Conservation (phyloP, 2,113 vertebrate genomes). For the Tachysurus fulvidraco region DNA sequence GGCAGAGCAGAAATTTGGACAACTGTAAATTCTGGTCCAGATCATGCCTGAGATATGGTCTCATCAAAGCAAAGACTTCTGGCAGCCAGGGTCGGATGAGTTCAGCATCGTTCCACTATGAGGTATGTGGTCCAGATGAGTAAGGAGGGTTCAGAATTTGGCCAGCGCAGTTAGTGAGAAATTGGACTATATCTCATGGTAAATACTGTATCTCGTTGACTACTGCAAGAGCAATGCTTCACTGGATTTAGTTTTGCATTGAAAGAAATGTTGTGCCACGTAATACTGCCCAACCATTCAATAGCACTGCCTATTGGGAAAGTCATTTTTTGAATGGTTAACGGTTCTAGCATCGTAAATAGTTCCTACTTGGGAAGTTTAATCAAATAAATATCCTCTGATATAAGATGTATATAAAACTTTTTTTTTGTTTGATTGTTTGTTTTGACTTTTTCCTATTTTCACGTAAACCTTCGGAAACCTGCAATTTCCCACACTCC, state of each 20-base stretch:
- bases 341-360: neutral
- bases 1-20: neutral
- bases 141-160: neutral
- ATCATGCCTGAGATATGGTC: neutral
- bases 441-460: neutral
- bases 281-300: conserved; percentile 12
- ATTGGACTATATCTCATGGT: conserved; percentile 8
- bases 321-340: neutral
- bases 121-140: neutral
- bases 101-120: neutral
- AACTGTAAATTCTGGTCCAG: neutral
- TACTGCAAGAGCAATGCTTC: neutral
- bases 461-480: neutral
- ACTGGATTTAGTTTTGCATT: neutral
- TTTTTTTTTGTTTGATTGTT: too few relatives aligned
- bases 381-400: neutral
- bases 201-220: neutral
- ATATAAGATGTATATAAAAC: neutral
- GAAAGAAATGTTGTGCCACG: conserved; percentile 6
- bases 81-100: neutral
- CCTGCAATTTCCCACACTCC: neutral
- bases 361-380: neutral
- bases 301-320: neutral
- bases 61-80: neutral
- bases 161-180: neutral